Conservation (phyloP, 2,797 vertebrate genomes). For the Onychomys arenicola region DNA sequence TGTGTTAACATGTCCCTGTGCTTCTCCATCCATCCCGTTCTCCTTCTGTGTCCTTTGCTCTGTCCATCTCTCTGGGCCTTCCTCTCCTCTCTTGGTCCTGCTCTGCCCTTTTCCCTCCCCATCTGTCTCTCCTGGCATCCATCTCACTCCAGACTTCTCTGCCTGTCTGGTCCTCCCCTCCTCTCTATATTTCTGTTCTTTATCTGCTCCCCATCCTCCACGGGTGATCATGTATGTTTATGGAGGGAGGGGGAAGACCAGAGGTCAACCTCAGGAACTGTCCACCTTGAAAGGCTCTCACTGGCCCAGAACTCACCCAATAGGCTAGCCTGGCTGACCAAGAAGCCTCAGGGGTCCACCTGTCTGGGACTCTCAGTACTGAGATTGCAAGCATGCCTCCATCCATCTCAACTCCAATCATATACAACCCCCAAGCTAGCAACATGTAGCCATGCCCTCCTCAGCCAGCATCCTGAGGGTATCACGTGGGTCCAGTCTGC, state of each 20-base stretch:
- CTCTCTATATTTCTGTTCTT: neutral
- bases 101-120: too few species aligned
- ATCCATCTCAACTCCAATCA: neutral
- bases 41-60: neutral
- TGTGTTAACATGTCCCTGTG: neutral
- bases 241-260: neutral
- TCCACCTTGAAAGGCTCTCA: neutral
- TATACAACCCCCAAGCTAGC: neutral
- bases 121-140: neutral
- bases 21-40: too few species aligned
- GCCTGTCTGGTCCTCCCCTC: neutral
- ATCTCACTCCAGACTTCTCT: neutral
- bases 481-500: rapidly evolving
- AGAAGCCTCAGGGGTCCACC: neutral
- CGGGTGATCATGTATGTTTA: neutral
- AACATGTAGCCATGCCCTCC: neutral
- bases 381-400: neutral
- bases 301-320: neutral
- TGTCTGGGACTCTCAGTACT: neutral
- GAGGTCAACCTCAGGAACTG: neutral
- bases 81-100: neutral
- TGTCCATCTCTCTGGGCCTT: neutral
- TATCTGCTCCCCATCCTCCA: too few species aligned
- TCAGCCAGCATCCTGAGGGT: neutral
- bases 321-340: neutral